Evolutionary conservation across 2,888 invertebrate genomes (phyloP).

Genomic region (Ennomos fuscantarius): DNA sequence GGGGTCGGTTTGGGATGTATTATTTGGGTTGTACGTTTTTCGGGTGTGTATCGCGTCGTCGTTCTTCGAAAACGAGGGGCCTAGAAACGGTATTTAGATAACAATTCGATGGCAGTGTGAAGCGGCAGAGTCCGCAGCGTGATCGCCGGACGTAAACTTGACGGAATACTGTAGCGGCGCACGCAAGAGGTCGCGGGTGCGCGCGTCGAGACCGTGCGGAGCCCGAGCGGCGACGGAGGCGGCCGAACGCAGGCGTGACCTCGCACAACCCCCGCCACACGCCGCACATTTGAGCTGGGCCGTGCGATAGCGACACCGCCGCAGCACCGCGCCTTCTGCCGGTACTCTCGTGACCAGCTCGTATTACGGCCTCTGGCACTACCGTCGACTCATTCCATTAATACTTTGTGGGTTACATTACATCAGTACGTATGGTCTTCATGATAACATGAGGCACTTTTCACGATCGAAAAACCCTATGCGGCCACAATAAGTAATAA

Average conservation of each 20-base stretch:
- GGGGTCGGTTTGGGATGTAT: conserved; percentile 45
- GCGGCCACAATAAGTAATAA: too few relatives aligned
- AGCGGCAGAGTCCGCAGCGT: conserved; percentile 78
- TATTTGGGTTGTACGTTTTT: conserved; percentile 49
- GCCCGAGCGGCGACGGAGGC: conserved; percentile 59
- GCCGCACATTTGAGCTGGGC: conserved; percentile 74
- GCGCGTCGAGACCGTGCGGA: conserved; percentile 68
- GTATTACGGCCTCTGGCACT: conserved; percentile 46
- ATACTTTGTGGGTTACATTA: conserved; percentile 34
- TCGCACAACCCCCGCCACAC: conserved; percentile 75
- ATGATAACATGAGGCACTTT: conserved; percentile 6
- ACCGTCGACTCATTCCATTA: conserved; percentile 43
- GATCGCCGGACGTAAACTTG: conserved; percentile 74
- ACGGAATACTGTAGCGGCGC: conserved; percentile 68
- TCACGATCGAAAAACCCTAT: conserved; percentile 1
- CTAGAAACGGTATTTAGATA: conserved; percentile 74
- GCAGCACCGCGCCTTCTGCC: conserved; percentile 52
- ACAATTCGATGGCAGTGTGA: conserved; percentile 79
- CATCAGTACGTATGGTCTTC: conserved; percentile 12
- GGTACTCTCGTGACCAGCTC: conserved; percentile 52
- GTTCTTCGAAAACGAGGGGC: conserved; percentile 66
- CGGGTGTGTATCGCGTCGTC: conserved; percentile 61
- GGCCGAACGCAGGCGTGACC: conserved; percentile 75
- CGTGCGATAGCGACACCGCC: conserved; percentile 58
- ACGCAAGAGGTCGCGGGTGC: conserved; percentile 74